These are phyloP conservation scores for Siphonodentalium dalli DNA, from an alignment of 2,888 invertebrate genomes.

Conservation along the genomic window DNA sequence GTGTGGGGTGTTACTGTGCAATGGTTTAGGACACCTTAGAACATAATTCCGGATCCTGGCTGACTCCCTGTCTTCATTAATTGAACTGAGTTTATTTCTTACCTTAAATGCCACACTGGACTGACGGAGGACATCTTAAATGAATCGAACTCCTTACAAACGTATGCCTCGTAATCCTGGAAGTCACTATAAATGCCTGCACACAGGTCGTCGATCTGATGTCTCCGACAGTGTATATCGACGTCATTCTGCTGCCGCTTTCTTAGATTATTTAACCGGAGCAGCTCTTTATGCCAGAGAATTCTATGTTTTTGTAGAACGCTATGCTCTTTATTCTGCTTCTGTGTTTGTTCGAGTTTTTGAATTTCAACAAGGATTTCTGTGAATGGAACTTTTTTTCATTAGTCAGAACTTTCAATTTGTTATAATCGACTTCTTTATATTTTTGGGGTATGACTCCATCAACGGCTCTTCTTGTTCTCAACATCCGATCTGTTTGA, in stretches of 20 bases:
- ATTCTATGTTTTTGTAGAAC: constrained; percentile 58
- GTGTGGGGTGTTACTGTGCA: no score
- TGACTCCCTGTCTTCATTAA: not conserved
- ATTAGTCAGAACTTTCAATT: constrained; percentile 44
- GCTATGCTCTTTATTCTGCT: constrained; percentile 56
- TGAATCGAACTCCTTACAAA: constrained; percentile 45
- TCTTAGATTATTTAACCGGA: constrained; percentile 47
- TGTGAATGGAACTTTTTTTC: constrained; percentile 53
- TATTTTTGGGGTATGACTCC: constrained; percentile 57
- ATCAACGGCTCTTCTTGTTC: constrained; percentile 40
- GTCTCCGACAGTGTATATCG: constrained; percentile 37
- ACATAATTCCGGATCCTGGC: not conserved
- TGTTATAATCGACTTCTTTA: constrained; percentile 54
- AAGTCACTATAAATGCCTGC: constrained; percentile 46
- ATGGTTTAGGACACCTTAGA: no score
- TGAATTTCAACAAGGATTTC: no score
- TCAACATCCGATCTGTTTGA: constrained; percentile 42
- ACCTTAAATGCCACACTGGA: constrained; percentile 60
- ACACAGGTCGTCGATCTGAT: constrained; percentile 31
- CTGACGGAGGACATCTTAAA: constrained; percentile 55
- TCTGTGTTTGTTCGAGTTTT: constrained; percentile 53
- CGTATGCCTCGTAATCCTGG: constrained; percentile 44
- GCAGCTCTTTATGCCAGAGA: constrained; percentile 61
- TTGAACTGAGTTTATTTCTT: not conserved
- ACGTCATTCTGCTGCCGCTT: constrained; percentile 47